Percentiles rank a stretch among this genome's conserved stretches.
Conservation (phyloP, 2,797 vertebrate genomes). For the Enteromius anoplus region DNA sequence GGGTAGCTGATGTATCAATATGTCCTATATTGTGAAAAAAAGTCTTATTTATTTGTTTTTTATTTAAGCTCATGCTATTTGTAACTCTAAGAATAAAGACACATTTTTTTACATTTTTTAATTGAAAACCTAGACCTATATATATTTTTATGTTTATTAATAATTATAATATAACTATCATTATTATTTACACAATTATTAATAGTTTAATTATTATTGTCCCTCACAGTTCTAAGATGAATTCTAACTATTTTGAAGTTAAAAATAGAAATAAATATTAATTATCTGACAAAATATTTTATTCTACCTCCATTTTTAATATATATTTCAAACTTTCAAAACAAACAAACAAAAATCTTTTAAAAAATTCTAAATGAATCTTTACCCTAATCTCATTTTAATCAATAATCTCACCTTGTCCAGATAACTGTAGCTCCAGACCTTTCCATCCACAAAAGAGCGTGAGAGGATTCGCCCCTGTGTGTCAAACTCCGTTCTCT, state of each 20-base stretch:
- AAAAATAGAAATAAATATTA: too few species aligned
- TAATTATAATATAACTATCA: background rate
- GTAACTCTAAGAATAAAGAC: too few species aligned
- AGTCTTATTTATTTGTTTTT: too few species aligned
- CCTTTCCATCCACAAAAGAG: slow-evolving; percentile 94
- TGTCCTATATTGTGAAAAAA: too few species aligned
- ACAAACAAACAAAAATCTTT: background rate
- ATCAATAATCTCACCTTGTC: slow-evolving; percentile 83
- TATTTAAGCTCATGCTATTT: too few species aligned
- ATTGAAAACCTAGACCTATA: too few species aligned
- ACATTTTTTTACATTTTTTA: too few species aligned
- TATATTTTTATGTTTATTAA: background rate
- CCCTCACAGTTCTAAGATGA: too few species aligned
- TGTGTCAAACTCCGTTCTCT: slow-evolving; percentile 91
- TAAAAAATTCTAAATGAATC: background rate
- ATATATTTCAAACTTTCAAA: background rate
- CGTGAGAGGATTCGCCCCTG: slow-evolving; percentile 92
- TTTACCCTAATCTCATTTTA: background rate
- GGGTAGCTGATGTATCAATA: too few species aligned
- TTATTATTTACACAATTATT: background rate
- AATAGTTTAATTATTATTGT: background rate
- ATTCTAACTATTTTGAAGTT: too few species aligned
- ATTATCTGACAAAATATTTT: background rate
- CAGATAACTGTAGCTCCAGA: slow-evolving; percentile 99
- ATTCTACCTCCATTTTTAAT: background rate